Conservation (phyloP, 2,113 vertebrate genomes). For the Nothobranchius kuhntae region DNA sequence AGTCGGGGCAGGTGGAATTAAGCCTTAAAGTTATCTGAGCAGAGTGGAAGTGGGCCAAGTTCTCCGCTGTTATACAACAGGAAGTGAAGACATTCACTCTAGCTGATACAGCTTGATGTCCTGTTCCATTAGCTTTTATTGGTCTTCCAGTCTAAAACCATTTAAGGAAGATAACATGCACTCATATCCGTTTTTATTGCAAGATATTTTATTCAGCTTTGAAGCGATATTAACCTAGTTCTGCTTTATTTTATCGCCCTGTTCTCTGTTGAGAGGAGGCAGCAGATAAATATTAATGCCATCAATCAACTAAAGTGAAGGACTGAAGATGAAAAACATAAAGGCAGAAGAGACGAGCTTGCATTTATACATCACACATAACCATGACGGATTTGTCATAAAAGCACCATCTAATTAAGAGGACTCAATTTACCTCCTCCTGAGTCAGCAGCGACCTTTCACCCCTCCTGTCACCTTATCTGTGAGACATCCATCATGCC, state of each 20-base stretch:
- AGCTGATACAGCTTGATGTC: constrained; percentile 41
- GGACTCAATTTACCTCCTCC: constrained; percentile 47
- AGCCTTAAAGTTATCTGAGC: constrained; percentile 36
- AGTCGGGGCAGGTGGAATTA: constrained; percentile 42
- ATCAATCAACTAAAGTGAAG: constrained; percentile 64
- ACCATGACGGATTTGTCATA: constrained; percentile 42
- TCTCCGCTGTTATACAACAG: constrained; percentile 46
- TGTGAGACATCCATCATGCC: constrained; percentile 32
- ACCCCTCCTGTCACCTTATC: constrained; percentile 28
- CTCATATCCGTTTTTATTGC: constrained; percentile 45
- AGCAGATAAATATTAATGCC: constrained; percentile 68
- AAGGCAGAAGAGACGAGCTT: constrained; percentile 14
- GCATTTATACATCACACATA: constrained; percentile 36
- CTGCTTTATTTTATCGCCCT: constrained; percentile 27
- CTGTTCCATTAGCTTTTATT: constrained; percentile 64
- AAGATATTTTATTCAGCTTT: constrained; percentile 47
- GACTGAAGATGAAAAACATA: constrained; percentile 25
- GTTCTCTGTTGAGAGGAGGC: constrained; percentile 28
- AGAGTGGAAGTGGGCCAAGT: constrained; percentile 58
- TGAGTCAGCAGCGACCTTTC: constrained; percentile 61
- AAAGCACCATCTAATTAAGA: constrained; percentile 62
- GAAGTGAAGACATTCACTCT: constrained; percentile 32
- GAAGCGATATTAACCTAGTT: constrained; percentile 62
- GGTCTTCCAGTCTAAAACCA: constrained; percentile 43
- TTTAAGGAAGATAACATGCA: constrained; percentile 44